Conservation (phyloP, 1,140 invertebrate species). For the Drosophila malerkotliana region DNA sequence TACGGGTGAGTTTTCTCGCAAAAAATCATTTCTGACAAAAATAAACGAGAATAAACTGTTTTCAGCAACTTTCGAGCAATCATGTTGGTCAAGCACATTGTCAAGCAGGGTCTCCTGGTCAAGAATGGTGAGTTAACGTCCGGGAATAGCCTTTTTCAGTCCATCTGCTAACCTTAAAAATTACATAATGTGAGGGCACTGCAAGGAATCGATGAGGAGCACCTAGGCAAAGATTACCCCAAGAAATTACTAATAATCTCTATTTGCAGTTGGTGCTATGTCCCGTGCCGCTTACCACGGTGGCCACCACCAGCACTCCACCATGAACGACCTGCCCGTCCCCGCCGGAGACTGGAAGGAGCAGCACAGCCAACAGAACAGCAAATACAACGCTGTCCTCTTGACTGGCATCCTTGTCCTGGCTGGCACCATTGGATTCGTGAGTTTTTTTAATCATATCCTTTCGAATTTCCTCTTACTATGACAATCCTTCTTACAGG, state of each 20-base stretch:
- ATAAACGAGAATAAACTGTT: slow-evolving; percentile 26
- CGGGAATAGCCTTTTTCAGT: neutral
- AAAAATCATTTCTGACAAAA: slow-evolving; percentile 29
- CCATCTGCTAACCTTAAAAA: slow-evolving; percentile 75
- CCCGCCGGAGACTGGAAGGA: slow-evolving; percentile 90
- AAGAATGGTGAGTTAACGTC: slow-evolving; percentile 69
- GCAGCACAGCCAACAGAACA: slow-evolving; percentile 86
- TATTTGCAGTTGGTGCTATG: slow-evolving; percentile 66
- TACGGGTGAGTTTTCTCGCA: slow-evolving; percentile 46
- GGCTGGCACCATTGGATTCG: slow-evolving; percentile 86
- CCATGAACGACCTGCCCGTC: slow-evolving; percentile 90
- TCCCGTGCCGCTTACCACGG: slow-evolving; percentile 81
- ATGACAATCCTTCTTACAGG: slow-evolving; percentile 70
- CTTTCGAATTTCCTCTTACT: neutral
- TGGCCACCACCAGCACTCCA: slow-evolving; percentile 78
- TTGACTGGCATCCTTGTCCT: slow-evolving; percentile 86
- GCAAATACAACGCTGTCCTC: slow-evolving; percentile 88
- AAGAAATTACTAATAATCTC: neutral
- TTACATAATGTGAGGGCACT: slow-evolving; percentile 68
- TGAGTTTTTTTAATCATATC: slow-evolving; percentile 83
- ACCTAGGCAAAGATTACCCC: neutral
- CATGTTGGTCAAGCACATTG: slow-evolving; percentile 82
- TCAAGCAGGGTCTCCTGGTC: slow-evolving; percentile 78
- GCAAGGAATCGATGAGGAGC: slow-evolving; percentile 4
- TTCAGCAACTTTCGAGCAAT: slow-evolving; percentile 57